Conservation (phyloP, 2,888 invertebrate species). For the Rotaria sp. region DNA sequence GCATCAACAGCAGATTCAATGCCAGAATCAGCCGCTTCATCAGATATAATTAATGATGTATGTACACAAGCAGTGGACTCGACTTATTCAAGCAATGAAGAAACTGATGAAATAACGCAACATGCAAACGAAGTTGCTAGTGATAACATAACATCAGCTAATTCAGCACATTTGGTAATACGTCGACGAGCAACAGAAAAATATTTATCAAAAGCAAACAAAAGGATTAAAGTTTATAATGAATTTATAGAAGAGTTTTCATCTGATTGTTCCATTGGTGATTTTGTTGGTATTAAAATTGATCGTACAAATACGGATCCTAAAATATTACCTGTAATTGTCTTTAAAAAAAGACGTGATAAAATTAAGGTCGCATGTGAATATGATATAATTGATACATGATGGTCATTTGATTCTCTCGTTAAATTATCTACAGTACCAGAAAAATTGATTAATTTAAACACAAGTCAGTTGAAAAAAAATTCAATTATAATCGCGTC, state of each 20-base stretch:
- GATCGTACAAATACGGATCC: neutral
- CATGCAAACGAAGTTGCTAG: neutral
- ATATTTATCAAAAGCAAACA: neutral
- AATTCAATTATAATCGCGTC: neutral
- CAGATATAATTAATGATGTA: neutral
- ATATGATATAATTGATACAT: neutral
- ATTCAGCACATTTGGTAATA: neutral
- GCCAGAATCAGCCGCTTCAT: neutral
- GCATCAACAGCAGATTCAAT: neutral
- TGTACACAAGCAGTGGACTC: neutral
- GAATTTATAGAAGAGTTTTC: neutral
- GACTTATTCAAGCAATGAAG: neutral
- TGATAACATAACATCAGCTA: neutral
- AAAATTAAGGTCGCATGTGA: neutral
- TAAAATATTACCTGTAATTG: neutral
- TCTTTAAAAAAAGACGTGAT: neutral
- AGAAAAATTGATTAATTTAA: neutral
- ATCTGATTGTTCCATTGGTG: neutral
- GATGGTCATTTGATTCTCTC: neutral
- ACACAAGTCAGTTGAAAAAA: neutral
- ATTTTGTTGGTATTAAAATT: neutral
- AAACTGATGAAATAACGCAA: neutral
- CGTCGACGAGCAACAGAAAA: neutral
- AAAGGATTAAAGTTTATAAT: neutral
- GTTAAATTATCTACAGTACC: neutral